Conservation (phyloP, 2,797 vertebrate species). For the Sebastolobus alascanus region DNA sequence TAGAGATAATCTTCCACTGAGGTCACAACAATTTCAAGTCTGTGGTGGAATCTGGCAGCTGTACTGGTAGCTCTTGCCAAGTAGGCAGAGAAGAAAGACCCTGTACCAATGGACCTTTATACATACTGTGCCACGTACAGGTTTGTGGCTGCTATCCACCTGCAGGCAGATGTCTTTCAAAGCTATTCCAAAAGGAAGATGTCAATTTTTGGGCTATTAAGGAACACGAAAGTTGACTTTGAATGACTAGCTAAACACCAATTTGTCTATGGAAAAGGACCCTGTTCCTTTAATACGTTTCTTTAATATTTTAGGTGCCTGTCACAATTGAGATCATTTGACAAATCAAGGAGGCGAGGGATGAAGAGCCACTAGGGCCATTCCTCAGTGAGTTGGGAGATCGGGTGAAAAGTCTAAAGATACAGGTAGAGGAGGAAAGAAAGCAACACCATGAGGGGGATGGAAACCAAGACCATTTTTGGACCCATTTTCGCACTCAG, state of each 20-base stretch:
- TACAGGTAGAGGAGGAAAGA: not conserved
- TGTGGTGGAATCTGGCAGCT: not conserved
- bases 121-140: not conserved
- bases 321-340: not conserved
- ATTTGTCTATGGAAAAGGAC: not conserved
- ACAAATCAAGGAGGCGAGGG: not conserved
- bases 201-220: not conserved
- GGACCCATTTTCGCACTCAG: not conserved
- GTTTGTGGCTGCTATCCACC: not conserved
- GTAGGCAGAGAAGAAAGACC: not conserved
- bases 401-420: not conserved
- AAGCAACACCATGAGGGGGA: not conserved
- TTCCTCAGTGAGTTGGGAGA: not conserved
- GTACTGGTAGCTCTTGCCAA: not conserved
- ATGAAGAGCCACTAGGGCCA: not conserved
- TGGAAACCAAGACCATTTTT: not conserved
- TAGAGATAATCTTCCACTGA: not conserved
- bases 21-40: not conserved
- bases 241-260: not conserved
- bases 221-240: not conserved
- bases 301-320: not conserved
- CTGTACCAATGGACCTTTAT: not conserved
- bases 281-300: not conserved
- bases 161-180: slow-evolving; percentile 9
- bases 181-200: not conserved